A percentile compares a stretch with the other conserved stretches of the same genome.
Evolutionary conservation across 2,797 vertebrate genomes (phyloP).

Genomic region (Syngnathus rostellatus): DNA sequence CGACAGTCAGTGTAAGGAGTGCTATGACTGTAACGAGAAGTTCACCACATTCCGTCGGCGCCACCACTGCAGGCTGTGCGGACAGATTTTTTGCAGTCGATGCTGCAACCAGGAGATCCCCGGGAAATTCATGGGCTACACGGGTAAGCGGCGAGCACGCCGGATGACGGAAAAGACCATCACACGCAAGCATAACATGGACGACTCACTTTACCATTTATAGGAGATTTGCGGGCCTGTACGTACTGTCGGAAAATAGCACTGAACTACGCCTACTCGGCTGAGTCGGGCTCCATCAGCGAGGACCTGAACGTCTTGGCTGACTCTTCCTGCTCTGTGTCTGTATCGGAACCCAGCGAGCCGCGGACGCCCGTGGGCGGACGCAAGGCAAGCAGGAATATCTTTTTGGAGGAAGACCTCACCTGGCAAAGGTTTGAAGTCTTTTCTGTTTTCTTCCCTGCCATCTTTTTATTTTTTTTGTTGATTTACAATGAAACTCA

Average conservation of each 20-base stretch:
- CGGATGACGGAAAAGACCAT: background rate
- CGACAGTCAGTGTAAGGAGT: conserved; percentile 97
- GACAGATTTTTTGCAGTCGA: conserved; percentile 98
- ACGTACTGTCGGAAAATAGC: conserved; percentile 97
- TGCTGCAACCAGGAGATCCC: conserved; percentile 99
- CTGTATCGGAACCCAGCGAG: conserved; percentile 82
- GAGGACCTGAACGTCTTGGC: conserved; percentile 89
- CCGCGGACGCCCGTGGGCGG: conserved; percentile 89
- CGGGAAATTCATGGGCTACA: conserved; percentile 99
- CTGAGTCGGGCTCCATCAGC: conserved; percentile 87
- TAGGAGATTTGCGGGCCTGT: conserved; percentile 92
- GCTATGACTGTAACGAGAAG: conserved; percentile 97
- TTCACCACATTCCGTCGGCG: conserved; percentile 95
- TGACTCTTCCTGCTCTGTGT: conserved; percentile 81
- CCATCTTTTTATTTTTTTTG: background rate
- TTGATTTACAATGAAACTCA: background rate
- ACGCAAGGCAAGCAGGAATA: conserved; percentile 92
- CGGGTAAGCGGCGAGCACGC: conserved; percentile 55
- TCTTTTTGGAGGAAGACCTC: conserved; percentile 93
- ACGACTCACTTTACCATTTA: background rate
- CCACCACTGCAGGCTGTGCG: conserved; percentile 93
- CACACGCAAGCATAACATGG: background rate
- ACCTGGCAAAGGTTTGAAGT: conserved; percentile 83
- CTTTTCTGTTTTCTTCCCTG: background rate
- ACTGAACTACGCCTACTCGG: conserved; percentile 89